A percentile compares a stretch with the other conserved stretches of the same genome.
These are phyloP conservation scores for Linnaemya tessellans DNA, from an alignment of 2,888 invertebrate genomes.

Conservation along the genomic window DNA sequence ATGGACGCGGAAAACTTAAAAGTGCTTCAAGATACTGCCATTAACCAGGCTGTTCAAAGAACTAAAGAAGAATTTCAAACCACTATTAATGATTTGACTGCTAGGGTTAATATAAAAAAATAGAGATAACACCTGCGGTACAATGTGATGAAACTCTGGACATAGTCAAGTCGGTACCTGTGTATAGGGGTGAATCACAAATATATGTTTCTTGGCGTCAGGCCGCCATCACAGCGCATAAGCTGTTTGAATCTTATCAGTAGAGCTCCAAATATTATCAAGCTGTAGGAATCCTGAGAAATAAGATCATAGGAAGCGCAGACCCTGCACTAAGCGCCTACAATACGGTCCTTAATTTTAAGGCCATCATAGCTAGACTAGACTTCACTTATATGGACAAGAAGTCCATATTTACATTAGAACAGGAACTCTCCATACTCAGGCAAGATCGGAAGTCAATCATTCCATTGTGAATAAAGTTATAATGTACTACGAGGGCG, in stretches of 20 bases:
- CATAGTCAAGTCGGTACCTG: background rate
- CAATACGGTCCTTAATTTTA: constrained; percentile 32
- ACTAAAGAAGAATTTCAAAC: too few relatives aligned
- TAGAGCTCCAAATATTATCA: constrained; percentile 16
- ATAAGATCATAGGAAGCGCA: constrained; percentile 25
- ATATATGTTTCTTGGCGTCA: constrained; percentile 44
- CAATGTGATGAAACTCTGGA: constrained; percentile 15
- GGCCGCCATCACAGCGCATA: constrained; percentile 40
- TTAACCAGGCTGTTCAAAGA: too few relatives aligned
- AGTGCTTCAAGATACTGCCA: too few relatives aligned
- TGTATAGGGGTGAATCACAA: background rate
- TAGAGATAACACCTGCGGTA: background rate
- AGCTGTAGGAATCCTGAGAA: constrained; percentile 35
- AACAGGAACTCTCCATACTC: constrained; percentile 2
- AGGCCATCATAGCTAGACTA: constrained; percentile 40
- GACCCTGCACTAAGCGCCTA: constrained; percentile 32
- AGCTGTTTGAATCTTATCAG: constrained; percentile 19
- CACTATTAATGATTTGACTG: too few relatives aligned
- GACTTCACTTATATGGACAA: constrained; percentile 36
- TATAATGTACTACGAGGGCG: background rate
- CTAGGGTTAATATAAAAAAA: background rate
- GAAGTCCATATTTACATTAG: constrained; percentile 7
- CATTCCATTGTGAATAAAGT: constrained; percentile 4
- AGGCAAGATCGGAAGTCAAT: constrained; percentile 53
- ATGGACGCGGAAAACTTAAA: too few relatives aligned